A percentile compares a stretch with the other conserved stretches of the same genome.
These are phyloP conservation scores for Apantesis nais DNA, from an alignment of 2,888 invertebrate species.

Conservation along the genomic window DNA sequence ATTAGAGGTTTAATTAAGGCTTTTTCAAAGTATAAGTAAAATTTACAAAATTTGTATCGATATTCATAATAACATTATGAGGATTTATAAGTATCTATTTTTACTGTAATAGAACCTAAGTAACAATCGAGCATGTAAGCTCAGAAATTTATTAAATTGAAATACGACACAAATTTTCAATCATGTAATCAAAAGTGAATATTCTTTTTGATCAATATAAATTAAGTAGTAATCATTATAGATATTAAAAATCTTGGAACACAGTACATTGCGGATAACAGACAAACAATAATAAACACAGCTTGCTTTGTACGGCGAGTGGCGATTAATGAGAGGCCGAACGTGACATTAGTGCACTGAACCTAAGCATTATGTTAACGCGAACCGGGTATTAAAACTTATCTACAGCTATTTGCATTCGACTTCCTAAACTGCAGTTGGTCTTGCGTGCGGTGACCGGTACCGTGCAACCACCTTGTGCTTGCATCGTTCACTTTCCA, in stretches of 20 bases:
- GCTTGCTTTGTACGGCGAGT: slow-evolving; percentile 70
- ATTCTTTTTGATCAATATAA: slow-evolving; percentile 28
- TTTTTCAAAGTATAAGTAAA: no score
- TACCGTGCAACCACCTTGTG: slow-evolving; percentile 44
- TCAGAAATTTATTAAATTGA: neutral
- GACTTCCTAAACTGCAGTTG: slow-evolving; percentile 76
- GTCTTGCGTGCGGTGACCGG: slow-evolving; percentile 53
- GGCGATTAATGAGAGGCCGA: slow-evolving; percentile 82
- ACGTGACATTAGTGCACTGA: slow-evolving; percentile 83
- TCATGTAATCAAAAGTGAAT: neutral
- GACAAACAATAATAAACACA: slow-evolving; percentile 63
- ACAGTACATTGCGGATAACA: slow-evolving; percentile 52
- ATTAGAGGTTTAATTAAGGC: no score
- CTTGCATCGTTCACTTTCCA: slow-evolving; percentile 47
- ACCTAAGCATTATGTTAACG: slow-evolving; percentile 77
- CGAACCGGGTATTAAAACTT: slow-evolving; percentile 81
- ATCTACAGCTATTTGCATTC: slow-evolving; percentile 83
- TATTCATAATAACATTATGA: no score
- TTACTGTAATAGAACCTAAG: neutral
- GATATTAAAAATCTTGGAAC: slow-evolving; percentile 48
- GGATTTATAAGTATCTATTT: no score
- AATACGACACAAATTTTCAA: neutral
- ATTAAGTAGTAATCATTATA: slow-evolving; percentile 35
- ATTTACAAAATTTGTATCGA: no score
- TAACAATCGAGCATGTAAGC: neutral